Evolutionary conservation across 2,797 vertebrate species (phyloP).

Genomic region (Xyrichtys novacula): DNA sequence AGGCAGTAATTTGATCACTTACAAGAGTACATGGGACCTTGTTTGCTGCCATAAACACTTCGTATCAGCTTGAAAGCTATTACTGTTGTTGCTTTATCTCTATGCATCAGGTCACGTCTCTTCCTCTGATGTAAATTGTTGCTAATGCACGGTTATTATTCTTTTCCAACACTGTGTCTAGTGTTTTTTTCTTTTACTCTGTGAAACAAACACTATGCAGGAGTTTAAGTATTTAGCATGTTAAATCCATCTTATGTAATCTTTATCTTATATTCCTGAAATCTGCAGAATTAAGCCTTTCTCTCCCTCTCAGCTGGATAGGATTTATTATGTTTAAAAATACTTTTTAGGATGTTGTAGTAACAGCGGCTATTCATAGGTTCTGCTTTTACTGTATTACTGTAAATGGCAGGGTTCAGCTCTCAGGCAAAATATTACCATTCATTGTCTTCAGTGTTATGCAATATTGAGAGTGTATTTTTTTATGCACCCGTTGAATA

Average conservation of each 20-base stretch:
- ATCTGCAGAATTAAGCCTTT: constrained; percentile 49
- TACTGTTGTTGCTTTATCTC: constrained; percentile 47
- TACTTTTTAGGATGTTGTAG: constrained; percentile 33
- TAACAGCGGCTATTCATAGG: constrained; percentile 30
- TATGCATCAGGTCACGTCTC: constrained; percentile 43
- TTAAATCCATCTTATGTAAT: constrained; percentile 70
- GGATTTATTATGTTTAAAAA: constrained; percentile 35
- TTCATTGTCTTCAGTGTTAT: constrained; percentile 22
- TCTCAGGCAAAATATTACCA: constrained; percentile 12
- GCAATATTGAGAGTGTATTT: not conserved
- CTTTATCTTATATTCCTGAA: constrained; percentile 42
- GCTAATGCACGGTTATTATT: constrained; percentile 18
- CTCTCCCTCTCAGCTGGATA: constrained; percentile 1
- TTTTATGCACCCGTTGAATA: not conserved
- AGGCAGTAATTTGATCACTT: constrained; percentile 65
- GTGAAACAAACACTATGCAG: constrained; percentile 35
- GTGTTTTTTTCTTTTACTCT: constrained; percentile 38
- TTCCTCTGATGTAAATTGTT: constrained; percentile 34
- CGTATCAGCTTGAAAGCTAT: constrained; percentile 52
- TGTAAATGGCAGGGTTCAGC: constrained; percentile 36
- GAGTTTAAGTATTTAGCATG: constrained; percentile 41
- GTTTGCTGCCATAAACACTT: constrained; percentile 60
- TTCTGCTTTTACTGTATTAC: constrained; percentile 31
- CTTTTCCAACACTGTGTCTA: constrained; percentile 30
- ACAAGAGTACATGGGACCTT: constrained; percentile 46